Evolutionary conservation across 2,113 vertebrate genomes (phyloP).

Genomic region (Seriola aureovittata): DNA sequence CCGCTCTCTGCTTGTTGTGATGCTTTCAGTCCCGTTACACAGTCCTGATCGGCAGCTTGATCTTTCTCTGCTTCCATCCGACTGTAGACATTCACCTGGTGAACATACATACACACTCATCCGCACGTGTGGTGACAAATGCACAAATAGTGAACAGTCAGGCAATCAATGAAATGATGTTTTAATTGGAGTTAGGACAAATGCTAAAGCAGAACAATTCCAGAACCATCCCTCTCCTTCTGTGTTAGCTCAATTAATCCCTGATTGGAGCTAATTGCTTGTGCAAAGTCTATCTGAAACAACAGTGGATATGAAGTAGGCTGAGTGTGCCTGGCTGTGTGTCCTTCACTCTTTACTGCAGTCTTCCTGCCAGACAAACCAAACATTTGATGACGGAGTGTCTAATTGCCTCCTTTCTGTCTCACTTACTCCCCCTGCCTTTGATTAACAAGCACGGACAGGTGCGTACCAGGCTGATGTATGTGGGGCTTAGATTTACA

Average conservation of each 20-base stretch:
- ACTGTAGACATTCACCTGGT: background rate
- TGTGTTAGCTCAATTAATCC: slow-evolving; percentile 84
- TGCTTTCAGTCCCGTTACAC: background rate
- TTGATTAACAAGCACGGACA: slow-evolving; percentile 69
- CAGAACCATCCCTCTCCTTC: slow-evolving; percentile 70
- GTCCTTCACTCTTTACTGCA: slow-evolving; percentile 60
- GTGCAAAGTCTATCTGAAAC: slow-evolving; percentile 73
- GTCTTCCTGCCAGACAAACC: slow-evolving; percentile 71
- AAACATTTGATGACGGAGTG: slow-evolving; percentile 79
- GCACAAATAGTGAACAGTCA: slow-evolving; percentile 38
- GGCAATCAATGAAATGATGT: slow-evolving; percentile 67
- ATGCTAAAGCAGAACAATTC: slow-evolving; percentile 73
- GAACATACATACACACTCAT: background rate
- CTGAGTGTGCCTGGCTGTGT: slow-evolving; percentile 55
- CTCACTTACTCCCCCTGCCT: slow-evolving; percentile 50
- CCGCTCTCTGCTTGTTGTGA: background rate
- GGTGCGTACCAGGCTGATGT: slow-evolving; percentile 47
- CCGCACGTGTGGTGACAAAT: slow-evolving; percentile 1
- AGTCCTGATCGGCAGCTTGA: background rate
- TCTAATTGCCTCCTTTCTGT: slow-evolving; percentile 76
- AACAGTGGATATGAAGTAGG: slow-evolving; percentile 68
- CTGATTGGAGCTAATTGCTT: slow-evolving; percentile 84
- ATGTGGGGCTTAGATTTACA: slow-evolving; percentile 51
- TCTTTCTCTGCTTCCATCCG: background rate
- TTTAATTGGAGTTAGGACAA: slow-evolving; percentile 78